Conservation (phyloP, 2,113 vertebrate genomes). For the Bolborhynchus lineola region DNA sequence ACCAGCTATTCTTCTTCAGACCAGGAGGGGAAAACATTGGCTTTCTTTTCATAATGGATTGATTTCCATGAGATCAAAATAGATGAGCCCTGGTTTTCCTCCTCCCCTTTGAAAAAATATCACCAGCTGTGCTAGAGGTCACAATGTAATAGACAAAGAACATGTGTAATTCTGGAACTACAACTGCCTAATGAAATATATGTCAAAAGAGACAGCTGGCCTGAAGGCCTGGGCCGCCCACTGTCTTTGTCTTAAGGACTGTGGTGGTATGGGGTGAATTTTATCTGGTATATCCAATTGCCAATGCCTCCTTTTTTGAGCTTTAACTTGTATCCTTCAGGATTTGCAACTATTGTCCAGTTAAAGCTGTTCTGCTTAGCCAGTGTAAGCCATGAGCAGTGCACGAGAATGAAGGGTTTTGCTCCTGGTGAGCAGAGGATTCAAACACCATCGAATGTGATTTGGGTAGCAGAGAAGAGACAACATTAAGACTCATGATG, state of each 20-base stretch:
- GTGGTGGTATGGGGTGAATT: neutral
- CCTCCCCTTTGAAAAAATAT: neutral
- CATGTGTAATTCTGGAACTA: slow-evolving; percentile 20
- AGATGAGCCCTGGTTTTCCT: neutral
- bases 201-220: slow-evolving; percentile 62
- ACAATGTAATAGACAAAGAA: slow-evolving; percentile 16
- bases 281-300: neutral
- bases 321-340: neutral
- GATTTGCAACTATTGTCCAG: neutral
- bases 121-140: slow-evolving; percentile 41
- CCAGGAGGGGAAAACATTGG: neutral
- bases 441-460: neutral
- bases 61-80: neutral
- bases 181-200: slow-evolving; percentile 51
- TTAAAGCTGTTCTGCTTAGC: neutral
- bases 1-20: neutral
- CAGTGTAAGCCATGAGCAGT: accelerated
- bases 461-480: neutral
- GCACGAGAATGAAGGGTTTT: accelerated
- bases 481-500: neutral
- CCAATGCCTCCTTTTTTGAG: neutral
- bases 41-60: neutral
- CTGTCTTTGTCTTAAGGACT: slow-evolving; percentile 28
- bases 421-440: neutral
- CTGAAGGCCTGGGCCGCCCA: slow-evolving; percentile 12